These are phyloP conservation scores for Phaetusa simplex DNA, from an alignment of 2,113 vertebrate genomes.

Conservation along the genomic window DNA sequence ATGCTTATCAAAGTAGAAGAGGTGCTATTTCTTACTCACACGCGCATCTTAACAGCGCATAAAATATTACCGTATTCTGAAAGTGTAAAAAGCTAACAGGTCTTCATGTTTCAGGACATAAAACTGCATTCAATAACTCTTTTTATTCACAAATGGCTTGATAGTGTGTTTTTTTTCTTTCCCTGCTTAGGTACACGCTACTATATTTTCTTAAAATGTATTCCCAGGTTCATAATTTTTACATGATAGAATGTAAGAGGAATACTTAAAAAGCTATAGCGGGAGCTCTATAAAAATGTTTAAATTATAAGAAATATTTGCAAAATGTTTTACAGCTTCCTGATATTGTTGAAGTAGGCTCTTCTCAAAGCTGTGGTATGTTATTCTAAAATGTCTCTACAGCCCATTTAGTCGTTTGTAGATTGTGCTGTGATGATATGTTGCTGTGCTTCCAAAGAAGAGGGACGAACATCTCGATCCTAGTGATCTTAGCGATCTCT, in stretches of 20 bases:
- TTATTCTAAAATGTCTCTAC: neutral
- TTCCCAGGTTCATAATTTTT: constrained; percentile 30
- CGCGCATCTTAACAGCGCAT: neutral
- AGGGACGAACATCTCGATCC: neutral
- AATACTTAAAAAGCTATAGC: neutral
- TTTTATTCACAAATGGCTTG: constrained; percentile 41
- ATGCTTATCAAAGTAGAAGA: constrained; percentile 22
- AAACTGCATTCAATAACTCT: constrained; percentile 43
- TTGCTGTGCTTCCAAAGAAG: neutral
- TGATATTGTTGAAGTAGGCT: neutral
- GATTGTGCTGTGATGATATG: neutral
- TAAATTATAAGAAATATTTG: constrained; percentile 34
- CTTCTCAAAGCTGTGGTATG: neutral
- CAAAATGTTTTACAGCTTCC: neutral
- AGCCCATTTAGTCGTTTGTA: neutral
- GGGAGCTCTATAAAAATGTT: neutral
- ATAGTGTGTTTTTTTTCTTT: constrained; percentile 7
- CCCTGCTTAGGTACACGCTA: neutral
- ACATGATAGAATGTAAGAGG: constrained; percentile 1
- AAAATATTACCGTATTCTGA: constrained; percentile 35
- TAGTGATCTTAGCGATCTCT: neutral
- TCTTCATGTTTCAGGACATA: constrained; percentile 49
- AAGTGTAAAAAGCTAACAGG: constrained; percentile 58
- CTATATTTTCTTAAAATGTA: constrained; percentile 41
- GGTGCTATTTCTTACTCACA: neutral